phyloP scores from a whole-genome alignment of 2,888 invertebrate genomes.

The Lycia hirtaria region DNA sequence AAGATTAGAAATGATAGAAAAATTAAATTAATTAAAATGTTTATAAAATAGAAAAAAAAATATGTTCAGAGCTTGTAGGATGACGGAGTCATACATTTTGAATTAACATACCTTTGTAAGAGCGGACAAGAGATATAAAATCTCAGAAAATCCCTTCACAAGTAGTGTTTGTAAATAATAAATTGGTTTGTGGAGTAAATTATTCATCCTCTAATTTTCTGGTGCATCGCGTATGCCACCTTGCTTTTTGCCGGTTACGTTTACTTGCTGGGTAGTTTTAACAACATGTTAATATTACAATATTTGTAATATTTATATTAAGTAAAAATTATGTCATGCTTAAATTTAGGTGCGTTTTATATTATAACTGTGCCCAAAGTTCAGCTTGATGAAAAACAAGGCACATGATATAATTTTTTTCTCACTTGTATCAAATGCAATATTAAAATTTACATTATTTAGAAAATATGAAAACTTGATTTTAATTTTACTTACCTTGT shows the following conservation, averaged over 20 bases:
- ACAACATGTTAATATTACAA: neutral
- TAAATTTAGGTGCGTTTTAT: too few relatives aligned
- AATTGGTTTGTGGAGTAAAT: conserved; percentile 12
- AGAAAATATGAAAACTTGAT: neutral
- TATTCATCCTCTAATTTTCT: conserved; percentile 22
- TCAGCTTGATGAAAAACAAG: too few relatives aligned
- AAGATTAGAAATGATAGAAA: too few relatives aligned
- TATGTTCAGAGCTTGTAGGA: neutral
- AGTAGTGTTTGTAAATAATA: conserved; percentile 31
- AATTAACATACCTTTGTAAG: conserved; percentile 20
- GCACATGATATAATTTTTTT: too few relatives aligned
- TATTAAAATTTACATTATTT: neutral
- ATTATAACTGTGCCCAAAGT: too few relatives aligned
- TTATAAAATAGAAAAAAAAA: too few relatives aligned
- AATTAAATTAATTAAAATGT: too few relatives aligned
- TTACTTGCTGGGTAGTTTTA: neutral
- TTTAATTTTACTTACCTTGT: conserved; percentile 20
- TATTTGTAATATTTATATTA: neutral
- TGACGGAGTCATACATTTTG: conserved; percentile 22
- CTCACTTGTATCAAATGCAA: too few relatives aligned
- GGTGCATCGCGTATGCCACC: neutral
- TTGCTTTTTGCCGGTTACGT: neutral
- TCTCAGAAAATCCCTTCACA: conserved; percentile 21
- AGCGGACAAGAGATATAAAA: conserved; percentile 19
- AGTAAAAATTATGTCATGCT: too few relatives aligned